These are phyloP conservation scores for Dicrurus megarhynchus DNA, from an alignment of 2,113 vertebrate species.

Conservation along the genomic window DNA sequence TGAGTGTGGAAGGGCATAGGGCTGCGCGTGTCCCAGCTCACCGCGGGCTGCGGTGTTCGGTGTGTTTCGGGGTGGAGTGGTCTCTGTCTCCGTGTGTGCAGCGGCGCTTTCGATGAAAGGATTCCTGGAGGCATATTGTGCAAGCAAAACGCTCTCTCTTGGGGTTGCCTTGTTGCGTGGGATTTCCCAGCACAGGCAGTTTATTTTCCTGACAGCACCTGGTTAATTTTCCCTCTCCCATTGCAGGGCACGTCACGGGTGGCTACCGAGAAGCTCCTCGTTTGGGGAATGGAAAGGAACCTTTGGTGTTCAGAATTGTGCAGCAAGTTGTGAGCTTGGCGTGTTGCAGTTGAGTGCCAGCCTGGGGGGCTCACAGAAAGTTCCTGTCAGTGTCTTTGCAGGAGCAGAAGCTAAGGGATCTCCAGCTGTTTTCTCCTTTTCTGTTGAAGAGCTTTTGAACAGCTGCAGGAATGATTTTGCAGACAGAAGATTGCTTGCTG, in stretches of 20 bases:
- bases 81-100: not conserved
- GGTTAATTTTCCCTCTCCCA: not conserved
- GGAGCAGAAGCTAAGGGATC: not conserved
- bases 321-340: not conserved
- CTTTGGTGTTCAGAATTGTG: not conserved
- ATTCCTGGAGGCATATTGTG: not conserved
- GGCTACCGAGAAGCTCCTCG: slow-evolving; percentile 89
- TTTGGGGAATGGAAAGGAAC: slow-evolving; percentile 77
- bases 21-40: not conserved
- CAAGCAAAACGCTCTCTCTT: not conserved
- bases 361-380: not conserved
- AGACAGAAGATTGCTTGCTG: not conserved
- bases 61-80: not conserved
- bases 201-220: not conserved
- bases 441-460: not conserved
- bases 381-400: not conserved
- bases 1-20: too few relatives aligned
- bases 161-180: not conserved
- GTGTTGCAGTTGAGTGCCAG: not conserved
- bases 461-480: not conserved
- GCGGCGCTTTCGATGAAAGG: not conserved
- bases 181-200: not conserved
- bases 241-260: slow-evolving; percentile 86
- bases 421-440: not conserved
- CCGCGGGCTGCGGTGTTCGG: not conserved